Evolutionary conservation across 1,140 invertebrate species (phyloP), one percentile per base, ranked within the genome.

Genomic region (Oryzaephilus surinamensis): DNA sequence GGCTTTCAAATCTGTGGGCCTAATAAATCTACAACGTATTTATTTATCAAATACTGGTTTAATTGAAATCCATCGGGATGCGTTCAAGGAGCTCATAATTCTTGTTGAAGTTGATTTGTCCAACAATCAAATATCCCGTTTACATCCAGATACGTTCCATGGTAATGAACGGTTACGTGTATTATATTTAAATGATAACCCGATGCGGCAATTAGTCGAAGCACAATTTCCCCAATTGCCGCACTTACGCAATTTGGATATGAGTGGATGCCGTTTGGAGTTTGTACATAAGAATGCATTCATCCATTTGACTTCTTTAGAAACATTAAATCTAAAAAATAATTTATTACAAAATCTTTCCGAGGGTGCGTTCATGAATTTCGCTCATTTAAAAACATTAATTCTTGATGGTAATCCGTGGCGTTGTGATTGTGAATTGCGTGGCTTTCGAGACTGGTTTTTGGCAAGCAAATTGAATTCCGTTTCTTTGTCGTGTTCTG

Each of bases 331-430:
- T 54, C 54, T 87, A 6, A 76, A 79, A 50, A 66, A 71, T 36
- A 88, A 88, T 62, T 58, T 71, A 16, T 62, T 88, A 15, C 65
- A 73, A 35, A 75, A 73, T 41, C 55, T 88, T 2, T 74, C 75
- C 5, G 71, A 73, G 31, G 66, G 69, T 19, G 69, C 79, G 10
- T 77, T 86, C 50, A 62, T 73, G 50, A 73, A 73, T 30, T 68
- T 84, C 39, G 61, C 67, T 15, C 73, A 74, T 35, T 58, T 92
- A 11, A 88, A 88, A 61, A 83, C 83, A 0, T 61, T 91, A 2
- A 74, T 74, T 4, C 59, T 92, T 16, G 81, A 87, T 41, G 80
- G 81, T n/a, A 93, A 93, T 57, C 84, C 79, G 10, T 93, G 89
- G 89, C 71, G 70, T 43, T 93, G 89, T 60, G 87, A 93, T 54